Conservation (phyloP, 2,888 invertebrate genomes). For the Drosophila vallismaia region DNA sequence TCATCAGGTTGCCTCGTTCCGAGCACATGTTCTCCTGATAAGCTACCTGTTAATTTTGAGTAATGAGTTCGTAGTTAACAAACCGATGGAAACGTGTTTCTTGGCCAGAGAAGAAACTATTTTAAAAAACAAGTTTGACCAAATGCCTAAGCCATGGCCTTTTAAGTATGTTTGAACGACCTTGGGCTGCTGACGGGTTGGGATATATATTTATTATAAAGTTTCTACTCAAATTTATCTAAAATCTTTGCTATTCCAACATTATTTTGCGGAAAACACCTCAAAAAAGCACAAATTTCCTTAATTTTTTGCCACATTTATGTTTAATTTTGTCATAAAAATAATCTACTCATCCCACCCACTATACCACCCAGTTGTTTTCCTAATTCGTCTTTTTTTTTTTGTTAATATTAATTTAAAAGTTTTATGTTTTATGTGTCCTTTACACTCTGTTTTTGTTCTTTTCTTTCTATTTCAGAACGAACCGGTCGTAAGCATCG, state of each 20-base stretch:
- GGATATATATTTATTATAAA: neutral
- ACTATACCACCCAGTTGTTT: constrained; percentile 8
- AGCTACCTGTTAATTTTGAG: constrained; percentile 50
- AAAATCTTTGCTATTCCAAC: neutral
- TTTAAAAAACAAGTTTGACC: constrained; percentile 35
- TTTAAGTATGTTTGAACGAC: constrained; percentile 21
- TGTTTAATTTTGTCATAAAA: constrained; percentile 11
- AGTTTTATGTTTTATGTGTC: constrained; percentile 68
- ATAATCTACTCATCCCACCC: constrained; percentile 8
- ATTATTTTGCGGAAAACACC: neutral
- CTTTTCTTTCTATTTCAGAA: constrained; percentile 82
- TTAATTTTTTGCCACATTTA: constrained; percentile 3
- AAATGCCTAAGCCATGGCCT: constrained; percentile 33
- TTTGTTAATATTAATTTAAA: constrained; percentile 37
- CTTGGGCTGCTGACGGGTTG: constrained; percentile 23
- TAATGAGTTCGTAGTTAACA: constrained; percentile 29
- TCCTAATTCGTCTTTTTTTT: neutral
- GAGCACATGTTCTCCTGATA: constrained; percentile 47
- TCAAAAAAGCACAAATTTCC: neutral
- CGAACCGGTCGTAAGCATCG: constrained; percentile 84
- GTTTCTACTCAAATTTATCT: neutral
- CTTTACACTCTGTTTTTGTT: constrained; percentile 66
- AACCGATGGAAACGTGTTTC: constrained; percentile 29
- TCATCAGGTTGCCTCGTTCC: constrained; percentile 20
- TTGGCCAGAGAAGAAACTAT: neutral